These are phyloP conservation scores for Rosalia funebris DNA, from an alignment of 2,888 invertebrate species.

Conservation along the genomic window DNA sequence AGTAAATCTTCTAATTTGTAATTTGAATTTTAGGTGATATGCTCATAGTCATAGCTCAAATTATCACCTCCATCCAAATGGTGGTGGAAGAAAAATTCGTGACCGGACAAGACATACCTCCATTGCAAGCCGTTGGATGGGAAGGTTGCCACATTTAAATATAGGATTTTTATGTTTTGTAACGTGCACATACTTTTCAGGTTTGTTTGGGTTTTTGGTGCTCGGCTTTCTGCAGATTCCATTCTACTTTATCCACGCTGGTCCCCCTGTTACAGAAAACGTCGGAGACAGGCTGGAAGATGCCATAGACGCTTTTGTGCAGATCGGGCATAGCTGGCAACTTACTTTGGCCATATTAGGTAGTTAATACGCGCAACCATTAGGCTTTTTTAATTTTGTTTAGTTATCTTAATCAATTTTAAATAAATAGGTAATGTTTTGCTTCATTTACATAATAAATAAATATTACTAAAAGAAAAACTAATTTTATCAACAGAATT, in stretches of 20 bases:
- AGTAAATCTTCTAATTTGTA: too few species aligned
- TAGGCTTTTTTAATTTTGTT: too few species aligned
- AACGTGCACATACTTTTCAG: conserved; percentile 74
- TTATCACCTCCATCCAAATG: conserved; percentile 91
- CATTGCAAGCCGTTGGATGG: conserved; percentile 93
- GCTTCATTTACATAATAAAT: too few species aligned
- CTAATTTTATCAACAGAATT: too few species aligned
- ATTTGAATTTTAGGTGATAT: too few species aligned
- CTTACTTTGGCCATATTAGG: conserved; percentile 76
- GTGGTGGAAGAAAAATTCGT: conserved; percentile 95
- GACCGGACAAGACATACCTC: conserved; percentile 83
- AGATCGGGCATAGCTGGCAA: conserved; percentile 74
- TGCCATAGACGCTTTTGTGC: conserved; percentile 83
- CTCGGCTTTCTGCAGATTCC: conserved; percentile 75
- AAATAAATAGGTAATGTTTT: too few species aligned
- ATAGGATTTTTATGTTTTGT: too few species aligned
- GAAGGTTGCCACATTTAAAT: too few species aligned
- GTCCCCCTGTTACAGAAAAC: conserved; percentile 80
- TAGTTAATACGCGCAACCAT: too few species aligned
- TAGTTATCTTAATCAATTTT: too few species aligned
- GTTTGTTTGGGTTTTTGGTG: conserved; percentile 75
- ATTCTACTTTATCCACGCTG: conserved; percentile 83
- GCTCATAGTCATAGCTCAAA: conserved; percentile 78
- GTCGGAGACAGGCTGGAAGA: conserved; percentile 84
- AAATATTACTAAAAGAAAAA: too few species aligned